These are phyloP conservation scores for Haliclona indistincta DNA, from an alignment of 37 sponge, comb jelly and placozoan species.

Conservation along the genomic window DNA sequence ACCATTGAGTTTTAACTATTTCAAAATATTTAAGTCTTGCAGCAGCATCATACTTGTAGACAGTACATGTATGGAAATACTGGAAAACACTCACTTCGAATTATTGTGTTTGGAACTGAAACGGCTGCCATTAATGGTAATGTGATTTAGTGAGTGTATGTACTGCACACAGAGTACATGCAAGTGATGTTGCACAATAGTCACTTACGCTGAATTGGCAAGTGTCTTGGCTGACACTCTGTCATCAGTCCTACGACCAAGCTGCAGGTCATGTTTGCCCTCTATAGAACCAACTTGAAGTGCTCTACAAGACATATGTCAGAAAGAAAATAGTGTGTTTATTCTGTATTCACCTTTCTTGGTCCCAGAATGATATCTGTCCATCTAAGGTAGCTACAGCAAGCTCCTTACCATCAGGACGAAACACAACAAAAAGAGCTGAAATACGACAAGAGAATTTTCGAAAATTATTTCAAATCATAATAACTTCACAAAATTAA, in stretches of 20 bases:
- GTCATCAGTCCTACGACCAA: slow-evolving; percentile 81
- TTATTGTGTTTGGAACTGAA: too few species aligned
- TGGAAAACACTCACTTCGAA: too few species aligned
- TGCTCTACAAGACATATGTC: too few species aligned
- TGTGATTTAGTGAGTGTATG: too few species aligned
- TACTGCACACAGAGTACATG: too few species aligned
- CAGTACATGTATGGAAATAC: too few species aligned
- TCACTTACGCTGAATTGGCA: slow-evolving; percentile 52
- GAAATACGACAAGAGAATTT: background rate
- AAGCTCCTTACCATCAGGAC: slow-evolving; percentile 79
- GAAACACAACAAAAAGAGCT: slow-evolving; percentile 62
- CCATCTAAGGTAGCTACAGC: slow-evolving; percentile 93
- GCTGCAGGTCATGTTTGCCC: slow-evolving; percentile 77
- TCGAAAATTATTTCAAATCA: background rate
- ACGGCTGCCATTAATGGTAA: too few species aligned
- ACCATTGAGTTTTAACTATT: too few species aligned
- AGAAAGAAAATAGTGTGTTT: background rate
- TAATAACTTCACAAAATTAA: background rate
- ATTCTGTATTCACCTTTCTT: slow-evolving; percentile 8
- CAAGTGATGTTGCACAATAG: background rate
- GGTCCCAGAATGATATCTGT: slow-evolving; percentile 83
- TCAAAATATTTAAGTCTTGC: too few species aligned
- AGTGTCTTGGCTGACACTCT: slow-evolving; percentile 79
- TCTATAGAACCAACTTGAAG: slow-evolving; percentile 85
- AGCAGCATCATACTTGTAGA: too few species aligned